Conservation (phyloP, 2,113 vertebrate genomes). For the Spermophilus dauricus region DNA sequence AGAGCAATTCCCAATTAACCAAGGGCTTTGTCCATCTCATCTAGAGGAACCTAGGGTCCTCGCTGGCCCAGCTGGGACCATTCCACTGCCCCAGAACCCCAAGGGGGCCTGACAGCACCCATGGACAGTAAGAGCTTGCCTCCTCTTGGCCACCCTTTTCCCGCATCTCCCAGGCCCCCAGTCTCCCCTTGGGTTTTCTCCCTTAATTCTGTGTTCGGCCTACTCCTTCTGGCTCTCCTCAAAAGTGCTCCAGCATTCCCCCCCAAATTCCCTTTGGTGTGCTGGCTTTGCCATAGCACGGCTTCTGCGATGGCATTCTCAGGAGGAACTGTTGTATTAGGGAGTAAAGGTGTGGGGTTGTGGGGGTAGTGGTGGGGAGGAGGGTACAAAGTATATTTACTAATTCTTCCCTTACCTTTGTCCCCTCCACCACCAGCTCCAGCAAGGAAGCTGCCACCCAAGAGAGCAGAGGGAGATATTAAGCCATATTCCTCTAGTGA, state of each 20-base stretch:
- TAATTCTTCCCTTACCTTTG: background rate
- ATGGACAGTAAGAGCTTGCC: slow-evolving; percentile 74
- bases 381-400: background rate
- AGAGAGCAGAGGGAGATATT: slow-evolving; percentile 93
- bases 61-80: slow-evolving; percentile 70
- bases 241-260: slow-evolving; percentile 43
- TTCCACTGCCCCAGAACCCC: slow-evolving; percentile 73
- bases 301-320: slow-evolving; percentile 29
- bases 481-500: slow-evolving; percentile 95
- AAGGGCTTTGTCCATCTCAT: slow-evolving; percentile 74
- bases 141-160: slow-evolving; percentile 39
- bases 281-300: slow-evolving; percentile 11
- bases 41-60: slow-evolving; percentile 79
- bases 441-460: slow-evolving; percentile 90
- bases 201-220: slow-evolving; percentile 42
- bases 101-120: slow-evolving; percentile 73
- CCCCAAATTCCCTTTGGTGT: background rate
- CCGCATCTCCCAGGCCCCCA: slow-evolving; percentile 71
- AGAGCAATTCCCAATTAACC: slow-evolving; percentile 68
- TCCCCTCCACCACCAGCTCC: slow-evolving; percentile 78
- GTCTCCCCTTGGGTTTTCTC: slow-evolving; percentile 45
- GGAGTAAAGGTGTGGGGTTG: slow-evolving; percentile 25
- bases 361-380: background rate
- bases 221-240: slow-evolving; percentile 70
- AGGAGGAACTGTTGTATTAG: slow-evolving; percentile 52